These are phyloP conservation scores for Cinclus mexicanus DNA, from an alignment of 2,113 vertebrate genomes.

Conservation along the genomic window DNA sequence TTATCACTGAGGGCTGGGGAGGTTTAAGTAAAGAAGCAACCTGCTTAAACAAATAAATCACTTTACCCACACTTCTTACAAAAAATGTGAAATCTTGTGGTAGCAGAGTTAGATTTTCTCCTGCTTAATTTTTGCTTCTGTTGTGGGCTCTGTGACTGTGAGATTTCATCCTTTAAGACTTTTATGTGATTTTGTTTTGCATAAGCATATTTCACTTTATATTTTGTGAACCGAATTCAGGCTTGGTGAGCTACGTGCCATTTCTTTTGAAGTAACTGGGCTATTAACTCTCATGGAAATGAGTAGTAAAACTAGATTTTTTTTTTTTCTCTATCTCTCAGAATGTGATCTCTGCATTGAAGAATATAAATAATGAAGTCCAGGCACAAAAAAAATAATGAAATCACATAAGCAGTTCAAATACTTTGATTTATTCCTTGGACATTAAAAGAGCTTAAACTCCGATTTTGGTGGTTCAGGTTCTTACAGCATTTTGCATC, in stretches of 20 bases:
- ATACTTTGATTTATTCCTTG: not conserved
- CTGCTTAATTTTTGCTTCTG: not conserved
- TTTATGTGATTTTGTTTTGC: slow-evolving; percentile 22
- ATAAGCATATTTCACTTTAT: slow-evolving; percentile 28
- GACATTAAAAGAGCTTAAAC: not conserved
- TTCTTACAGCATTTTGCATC: not conserved
- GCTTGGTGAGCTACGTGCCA: not conserved
- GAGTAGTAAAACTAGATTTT: not conserved
- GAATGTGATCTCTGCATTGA: not conserved
- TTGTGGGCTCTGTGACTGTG: not conserved
- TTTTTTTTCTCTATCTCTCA: slow-evolving; percentile 19
- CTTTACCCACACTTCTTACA: not conserved
- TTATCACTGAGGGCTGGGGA: not conserved
- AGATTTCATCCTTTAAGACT: slow-evolving; percentile 45
- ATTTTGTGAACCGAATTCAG: slow-evolving; percentile 15
- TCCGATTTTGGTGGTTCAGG: not conserved
- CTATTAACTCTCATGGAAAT: slow-evolving; percentile 2
- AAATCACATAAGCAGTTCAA: not conserved
- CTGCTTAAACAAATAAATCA: slow-evolving; percentile 15
- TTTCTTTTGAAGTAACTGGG: slow-evolving; percentile 44
- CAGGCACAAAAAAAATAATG: not conserved
- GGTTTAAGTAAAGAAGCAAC: slow-evolving; percentile 39
- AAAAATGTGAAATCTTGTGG: not conserved
- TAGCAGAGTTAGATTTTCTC: not conserved
- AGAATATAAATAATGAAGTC: slow-evolving; percentile 10